Evolutionary conservation across 2,113 vertebrate genomes (phyloP), one percentile per base, ranked within the genome.

Genomic region (Panthera leo): DNA sequence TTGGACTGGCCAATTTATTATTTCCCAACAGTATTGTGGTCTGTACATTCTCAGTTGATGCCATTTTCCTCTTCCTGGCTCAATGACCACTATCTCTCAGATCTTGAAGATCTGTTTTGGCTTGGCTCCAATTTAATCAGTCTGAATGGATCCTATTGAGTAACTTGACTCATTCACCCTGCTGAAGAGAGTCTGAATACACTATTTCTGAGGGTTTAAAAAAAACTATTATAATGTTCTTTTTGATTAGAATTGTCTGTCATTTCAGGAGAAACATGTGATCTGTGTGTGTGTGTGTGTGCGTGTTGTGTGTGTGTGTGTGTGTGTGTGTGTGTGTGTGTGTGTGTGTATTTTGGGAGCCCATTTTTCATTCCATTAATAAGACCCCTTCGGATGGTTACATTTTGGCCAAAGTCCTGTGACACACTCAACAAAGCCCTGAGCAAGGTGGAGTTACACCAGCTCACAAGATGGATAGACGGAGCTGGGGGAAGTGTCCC

Each of bases 391-490:
- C 0, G 6, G 55, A 94, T 95, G 7, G 45, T 82, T 93, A 39
- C 61, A 51, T 97, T 96, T 89, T 98, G 97, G 97, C 97, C 95
- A 95, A 91, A 65, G 55, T 95, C 97, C 84, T 86, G 94, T 97
- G 98, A 97, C 97, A 97, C 31, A 18, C 98, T 98, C 97, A 79
- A 97, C 98, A 98, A 98, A 98, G 97, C 97, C 97, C 92, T 7
- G 96, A 63, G 97, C 98, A 98, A 98, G 98, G 98, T 98, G 96
- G 98, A 98, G 98, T 93, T 97, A 98, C 97, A 97, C 97, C 98
- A 96, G 98, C 96, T 95, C 98, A 96, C 88, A 97, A 99, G 98
- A 98, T 98, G 98, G 98, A 98, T 98, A 96, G 98, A 97, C 97
- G 96, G 98, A 95, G 98, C 96, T 68, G 8, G 53, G 97, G 97